phyloP scores from a whole-genome alignment of 2,797 vertebrate genomes.

The Myripristis murdjan region DNA sequence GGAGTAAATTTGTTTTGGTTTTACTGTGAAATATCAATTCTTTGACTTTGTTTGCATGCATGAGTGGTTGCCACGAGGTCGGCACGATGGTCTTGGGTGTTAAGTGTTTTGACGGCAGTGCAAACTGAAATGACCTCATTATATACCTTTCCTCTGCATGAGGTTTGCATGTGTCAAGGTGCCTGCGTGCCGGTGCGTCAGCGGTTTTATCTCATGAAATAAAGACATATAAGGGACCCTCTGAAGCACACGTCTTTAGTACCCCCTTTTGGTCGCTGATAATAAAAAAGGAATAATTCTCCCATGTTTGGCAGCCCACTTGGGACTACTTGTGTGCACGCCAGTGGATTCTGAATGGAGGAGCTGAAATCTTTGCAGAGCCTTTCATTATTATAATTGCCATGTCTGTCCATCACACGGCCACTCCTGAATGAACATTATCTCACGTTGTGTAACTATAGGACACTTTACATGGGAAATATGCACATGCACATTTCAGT shows the following conservation, averaged over 20 bases:
- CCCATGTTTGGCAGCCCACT: constrained; percentile 53
- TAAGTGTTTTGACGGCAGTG: not conserved
- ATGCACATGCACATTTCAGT: constrained; percentile 36
- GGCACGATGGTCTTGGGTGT: not conserved
- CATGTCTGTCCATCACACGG: constrained; percentile 76
- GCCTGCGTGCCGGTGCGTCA: constrained; percentile 15
- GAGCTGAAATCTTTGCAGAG: constrained; percentile 62
- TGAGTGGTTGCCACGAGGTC: not conserved
- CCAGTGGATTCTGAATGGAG: constrained; percentile 46
- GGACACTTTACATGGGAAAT: constrained; percentile 58
- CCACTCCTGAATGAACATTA: constrained; percentile 57
- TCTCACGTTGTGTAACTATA: constrained; percentile 49
- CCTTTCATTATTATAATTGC: constrained; percentile 82
- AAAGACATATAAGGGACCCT: constrained; percentile 62
- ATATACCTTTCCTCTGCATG: constrained; percentile 44
- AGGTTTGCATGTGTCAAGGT: constrained; percentile 41
- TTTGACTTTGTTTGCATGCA: not conserved
- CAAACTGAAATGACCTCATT: constrained; percentile 2
- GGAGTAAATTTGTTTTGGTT: not conserved
- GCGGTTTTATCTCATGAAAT: constrained; percentile 60
- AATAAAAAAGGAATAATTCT: constrained; percentile 73
- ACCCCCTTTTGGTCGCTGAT: constrained; percentile 52
- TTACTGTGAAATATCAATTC: not conserved
- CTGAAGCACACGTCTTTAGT: constrained; percentile 62
- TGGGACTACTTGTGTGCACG: constrained; percentile 55